These are phyloP conservation scores for Melanerpes aurifrons DNA, from an alignment of 2,113 vertebrate genomes.

Conservation along the genomic window DNA sequence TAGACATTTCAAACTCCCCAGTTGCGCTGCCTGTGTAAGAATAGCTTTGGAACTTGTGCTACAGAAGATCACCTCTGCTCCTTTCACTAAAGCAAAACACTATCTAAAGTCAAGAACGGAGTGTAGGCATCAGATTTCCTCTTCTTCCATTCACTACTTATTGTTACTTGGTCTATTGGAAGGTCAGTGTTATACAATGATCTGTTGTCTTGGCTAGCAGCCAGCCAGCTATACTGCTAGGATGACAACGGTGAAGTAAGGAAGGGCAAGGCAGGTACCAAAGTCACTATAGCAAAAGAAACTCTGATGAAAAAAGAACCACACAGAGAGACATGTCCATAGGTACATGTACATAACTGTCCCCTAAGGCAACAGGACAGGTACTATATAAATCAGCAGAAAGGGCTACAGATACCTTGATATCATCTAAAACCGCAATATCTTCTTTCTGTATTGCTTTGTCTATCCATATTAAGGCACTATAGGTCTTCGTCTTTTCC, in stretches of 20 bases:
- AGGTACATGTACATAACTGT: not conserved
- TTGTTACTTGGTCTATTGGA: not conserved
- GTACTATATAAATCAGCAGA: not conserved
- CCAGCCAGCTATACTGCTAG: not conserved
- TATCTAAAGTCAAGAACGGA: not conserved
- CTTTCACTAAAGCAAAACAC: not conserved
- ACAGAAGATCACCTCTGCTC: not conserved
- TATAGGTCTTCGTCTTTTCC: slow-evolving; percentile 96
- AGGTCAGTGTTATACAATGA: not conserved
- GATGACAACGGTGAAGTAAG: not conserved
- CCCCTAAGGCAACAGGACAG: not conserved
- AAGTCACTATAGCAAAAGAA: not conserved
- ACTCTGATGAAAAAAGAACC: not conserved
- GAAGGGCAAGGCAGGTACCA: not conserved
- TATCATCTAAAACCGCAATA: slow-evolving; percentile 83
- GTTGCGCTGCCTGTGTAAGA: not conserved
- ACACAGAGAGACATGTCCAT: not conserved
- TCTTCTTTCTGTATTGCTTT: slow-evolving; percentile 83
- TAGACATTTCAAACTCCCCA: not conserved
- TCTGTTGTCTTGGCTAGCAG: not conserved
- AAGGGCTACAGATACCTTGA: slow-evolving; percentile 79
- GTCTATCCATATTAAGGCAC: slow-evolving; percentile 92
- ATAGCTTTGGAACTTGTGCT: rapidly evolving
- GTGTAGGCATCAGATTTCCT: not conserved
- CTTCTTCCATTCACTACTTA: not conserved